Evolutionary conservation across 23 tunicate species (phyloP).

Genomic region (Clavelina lepadiformis): DNA sequence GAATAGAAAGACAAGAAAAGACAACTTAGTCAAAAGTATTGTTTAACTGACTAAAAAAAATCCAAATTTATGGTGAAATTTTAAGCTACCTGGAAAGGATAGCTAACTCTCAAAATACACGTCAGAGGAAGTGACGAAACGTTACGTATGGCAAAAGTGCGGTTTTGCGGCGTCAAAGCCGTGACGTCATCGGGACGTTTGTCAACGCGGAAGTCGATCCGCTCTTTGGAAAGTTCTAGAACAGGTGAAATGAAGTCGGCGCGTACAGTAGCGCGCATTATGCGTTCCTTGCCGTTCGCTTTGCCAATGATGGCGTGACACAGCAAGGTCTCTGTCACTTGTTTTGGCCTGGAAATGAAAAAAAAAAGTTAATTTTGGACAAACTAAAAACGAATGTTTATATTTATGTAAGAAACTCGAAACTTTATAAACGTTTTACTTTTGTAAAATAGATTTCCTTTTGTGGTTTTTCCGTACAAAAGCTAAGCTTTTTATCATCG

Average conservation of each 20-base stretch:
- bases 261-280: slow-evolving; percentile 36
- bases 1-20: too few relatives aligned
- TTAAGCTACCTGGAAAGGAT: slow-evolving; percentile 92
- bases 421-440: too few relatives aligned
- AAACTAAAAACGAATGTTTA: too few relatives aligned
- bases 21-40: too few relatives aligned
- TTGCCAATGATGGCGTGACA: slow-evolving; percentile 96
- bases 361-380: too few relatives aligned
- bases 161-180: slow-evolving; percentile 54
- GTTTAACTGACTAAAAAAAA: not conserved
- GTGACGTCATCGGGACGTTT: slow-evolving; percentile 72
- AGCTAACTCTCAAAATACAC: slow-evolving; percentile 54
- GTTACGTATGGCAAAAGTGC: slow-evolving; percentile 57
- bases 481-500: too few relatives aligned
- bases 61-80: not conserved
- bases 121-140: slow-evolving; percentile 86
- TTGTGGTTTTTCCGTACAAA: too few relatives aligned
- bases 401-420: too few relatives aligned
- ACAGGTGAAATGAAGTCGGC: slow-evolving; percentile 90
- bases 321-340: slow-evolving; percentile 65
- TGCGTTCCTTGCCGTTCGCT: slow-evolving; percentile 85
- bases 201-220: slow-evolving; percentile 68
- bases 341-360: slow-evolving; percentile 41
- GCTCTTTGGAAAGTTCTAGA: slow-evolving; percentile 46
- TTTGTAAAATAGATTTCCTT: too few relatives aligned